phyloP scores from a whole-genome alignment of 2,888 invertebrate genomes.

The Macaria notata region DNA sequence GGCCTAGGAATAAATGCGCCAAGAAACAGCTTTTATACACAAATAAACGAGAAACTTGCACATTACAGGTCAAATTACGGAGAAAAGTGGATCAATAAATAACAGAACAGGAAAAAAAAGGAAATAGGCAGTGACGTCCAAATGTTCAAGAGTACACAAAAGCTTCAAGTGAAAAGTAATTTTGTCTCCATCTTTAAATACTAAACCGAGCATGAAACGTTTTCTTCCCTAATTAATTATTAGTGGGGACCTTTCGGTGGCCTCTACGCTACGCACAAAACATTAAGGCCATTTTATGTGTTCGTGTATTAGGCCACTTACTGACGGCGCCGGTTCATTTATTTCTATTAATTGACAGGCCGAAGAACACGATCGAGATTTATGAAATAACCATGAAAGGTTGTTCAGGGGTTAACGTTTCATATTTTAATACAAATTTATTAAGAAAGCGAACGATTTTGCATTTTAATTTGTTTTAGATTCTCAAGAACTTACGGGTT shows the following conservation, averaged over 20 bases:
- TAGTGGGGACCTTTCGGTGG: slow-evolving; percentile 16
- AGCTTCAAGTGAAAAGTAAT: slow-evolving; percentile 7
- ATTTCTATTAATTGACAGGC: slow-evolving; percentile 13
- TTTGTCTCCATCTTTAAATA: slow-evolving; percentile 11
- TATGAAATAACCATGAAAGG: no score
- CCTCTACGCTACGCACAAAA: slow-evolving; percentile 10
- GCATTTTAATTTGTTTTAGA: no score
- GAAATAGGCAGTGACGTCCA: background rate
- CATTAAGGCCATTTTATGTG: slow-evolving; percentile 19
- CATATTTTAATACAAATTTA: no score
- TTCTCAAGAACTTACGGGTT: no score
- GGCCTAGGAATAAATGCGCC: no score
- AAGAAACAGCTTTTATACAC: no score
- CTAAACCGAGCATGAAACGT: slow-evolving; percentile 14
- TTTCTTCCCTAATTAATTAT: slow-evolving; percentile 25
- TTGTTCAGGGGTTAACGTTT: no score
- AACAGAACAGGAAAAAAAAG: background rate
- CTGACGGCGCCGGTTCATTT: slow-evolving; percentile 17
- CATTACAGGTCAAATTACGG: no score
- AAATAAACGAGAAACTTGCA: no score
- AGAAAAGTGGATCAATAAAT: no score
- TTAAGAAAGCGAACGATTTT: no score
- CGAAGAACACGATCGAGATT: slow-evolving; percentile 1
- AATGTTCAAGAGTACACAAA: background rate
- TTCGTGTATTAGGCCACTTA: slow-evolving; percentile 20